phyloP scores from a whole-genome alignment of 2,888 invertebrate species.

The Iselma pallidipennis region DNA sequence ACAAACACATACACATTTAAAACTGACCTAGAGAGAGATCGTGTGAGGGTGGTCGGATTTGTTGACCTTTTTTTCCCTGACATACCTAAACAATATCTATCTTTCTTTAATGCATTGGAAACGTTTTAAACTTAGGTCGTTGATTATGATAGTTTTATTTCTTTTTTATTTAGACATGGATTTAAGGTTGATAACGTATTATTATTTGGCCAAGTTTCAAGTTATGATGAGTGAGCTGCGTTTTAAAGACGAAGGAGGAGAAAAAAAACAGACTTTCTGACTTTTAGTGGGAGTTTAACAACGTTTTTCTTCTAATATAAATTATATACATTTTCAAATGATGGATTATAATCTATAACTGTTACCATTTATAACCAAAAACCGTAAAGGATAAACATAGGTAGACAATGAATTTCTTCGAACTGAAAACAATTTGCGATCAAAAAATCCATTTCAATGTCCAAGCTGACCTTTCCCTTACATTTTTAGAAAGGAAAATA shows the following conservation, averaged over 20 bases:
- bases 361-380: too few relatives aligned
- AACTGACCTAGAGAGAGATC: conserved; percentile 34
- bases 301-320: conserved; percentile 17
- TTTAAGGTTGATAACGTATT: conserved; percentile 34
- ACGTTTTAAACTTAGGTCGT: not conserved
- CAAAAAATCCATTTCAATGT: too few relatives aligned
- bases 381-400: too few relatives aligned
- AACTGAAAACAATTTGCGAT: too few relatives aligned
- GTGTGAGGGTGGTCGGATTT: conserved; percentile 46
- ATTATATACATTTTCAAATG: conserved; percentile 7
- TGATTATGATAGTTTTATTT: conserved; percentile 1
- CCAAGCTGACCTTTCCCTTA: too few relatives aligned
- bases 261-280: conserved; percentile 13
- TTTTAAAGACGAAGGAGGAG: conserved; percentile 10
- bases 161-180: conserved; percentile 10
- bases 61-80: conserved; percentile 21
- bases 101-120: not conserved
- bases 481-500: too few relatives aligned
- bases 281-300: conserved; percentile 19
- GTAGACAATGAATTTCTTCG: too few relatives aligned
- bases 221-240: conserved; percentile 24
- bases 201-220: conserved; percentile 32
- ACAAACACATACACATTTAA: conserved; percentile 45
- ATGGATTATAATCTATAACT: conserved; percentile 9
- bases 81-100: not conserved